Conservation (phyloP, 2,797 vertebrate species). For the Rhabdophis nuchalis region DNA sequence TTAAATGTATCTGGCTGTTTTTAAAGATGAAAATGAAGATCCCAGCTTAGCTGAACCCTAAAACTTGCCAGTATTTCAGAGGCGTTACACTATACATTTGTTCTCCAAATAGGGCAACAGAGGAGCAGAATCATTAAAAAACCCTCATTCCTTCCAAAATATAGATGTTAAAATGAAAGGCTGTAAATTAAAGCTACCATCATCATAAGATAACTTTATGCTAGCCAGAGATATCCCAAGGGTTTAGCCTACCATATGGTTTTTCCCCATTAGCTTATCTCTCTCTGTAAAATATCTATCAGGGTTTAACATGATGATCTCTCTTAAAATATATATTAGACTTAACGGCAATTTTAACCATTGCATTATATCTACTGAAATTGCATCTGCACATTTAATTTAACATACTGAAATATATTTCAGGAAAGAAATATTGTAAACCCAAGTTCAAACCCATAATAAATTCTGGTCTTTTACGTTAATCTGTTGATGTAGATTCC, state of each 20-base stretch:
- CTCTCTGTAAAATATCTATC: not conserved
- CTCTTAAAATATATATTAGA: not conserved
- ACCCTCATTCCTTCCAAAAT: not conserved
- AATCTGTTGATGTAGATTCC: not conserved
- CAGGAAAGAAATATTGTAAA: not conserved
- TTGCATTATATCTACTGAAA: not conserved
- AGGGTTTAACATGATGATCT: not conserved
- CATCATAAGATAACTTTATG: not conserved
- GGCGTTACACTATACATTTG: not conserved
- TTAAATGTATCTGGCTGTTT: not conserved
- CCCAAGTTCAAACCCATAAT: not conserved
- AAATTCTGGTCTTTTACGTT: not conserved
- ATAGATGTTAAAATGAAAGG: not conserved
- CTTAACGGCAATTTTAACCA: not conserved
- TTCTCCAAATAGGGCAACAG: not conserved
- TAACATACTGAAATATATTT: not conserved
- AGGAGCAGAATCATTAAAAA: not conserved
- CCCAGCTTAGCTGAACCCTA: not conserved
- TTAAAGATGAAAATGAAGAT: not conserved
- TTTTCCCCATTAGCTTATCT: not conserved
- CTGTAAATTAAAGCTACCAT: not conserved
- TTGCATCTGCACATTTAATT: not conserved
- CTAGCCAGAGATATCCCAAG: not conserved
- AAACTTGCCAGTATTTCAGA: not conserved
- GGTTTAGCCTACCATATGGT: not conserved